These are phyloP conservation scores for Vanessa cardui DNA, from an alignment of 2,888 invertebrate species.

Conservation along the genomic window DNA sequence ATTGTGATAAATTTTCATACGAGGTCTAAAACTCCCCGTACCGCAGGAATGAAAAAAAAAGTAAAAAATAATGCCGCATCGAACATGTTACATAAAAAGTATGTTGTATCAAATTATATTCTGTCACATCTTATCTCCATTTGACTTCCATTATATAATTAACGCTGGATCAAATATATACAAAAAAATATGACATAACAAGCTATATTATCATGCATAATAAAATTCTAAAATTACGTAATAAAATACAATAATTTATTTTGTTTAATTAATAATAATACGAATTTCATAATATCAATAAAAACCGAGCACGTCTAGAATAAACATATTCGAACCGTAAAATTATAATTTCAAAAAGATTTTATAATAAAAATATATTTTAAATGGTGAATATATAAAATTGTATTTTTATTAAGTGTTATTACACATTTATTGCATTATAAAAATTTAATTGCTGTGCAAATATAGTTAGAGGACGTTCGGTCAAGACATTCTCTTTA, in stretches of 20 bases:
- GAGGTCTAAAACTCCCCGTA: too few species aligned
- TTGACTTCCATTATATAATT: too few species aligned
- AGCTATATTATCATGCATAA: too few species aligned
- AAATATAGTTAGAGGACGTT: background rate
- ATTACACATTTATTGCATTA: constrained; percentile 9
- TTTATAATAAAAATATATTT: constrained; percentile 3
- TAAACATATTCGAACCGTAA: constrained; percentile 3
- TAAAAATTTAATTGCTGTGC: constrained; percentile 9
- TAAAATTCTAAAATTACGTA: too few species aligned
- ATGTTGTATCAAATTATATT: too few species aligned
- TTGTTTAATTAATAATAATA: background rate
- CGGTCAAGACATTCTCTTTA: constrained; percentile 4
- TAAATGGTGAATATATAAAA: constrained; percentile 8
- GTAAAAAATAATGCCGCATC: too few species aligned
- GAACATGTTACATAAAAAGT: too few species aligned
- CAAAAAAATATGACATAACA: too few species aligned
- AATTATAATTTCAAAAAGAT: constrained; percentile 1
- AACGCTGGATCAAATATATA: too few species aligned
- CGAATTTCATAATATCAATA: constrained; percentile 1
- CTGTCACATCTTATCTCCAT: too few species aligned
- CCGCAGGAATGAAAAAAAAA: too few species aligned
- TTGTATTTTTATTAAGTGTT: constrained; percentile 1
- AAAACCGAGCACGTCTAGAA: background rate
- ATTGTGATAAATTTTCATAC: too few species aligned
- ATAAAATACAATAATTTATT: background rate